Conservation (phyloP, 2,888 invertebrate species). For the Marronus borbonicus region DNA sequence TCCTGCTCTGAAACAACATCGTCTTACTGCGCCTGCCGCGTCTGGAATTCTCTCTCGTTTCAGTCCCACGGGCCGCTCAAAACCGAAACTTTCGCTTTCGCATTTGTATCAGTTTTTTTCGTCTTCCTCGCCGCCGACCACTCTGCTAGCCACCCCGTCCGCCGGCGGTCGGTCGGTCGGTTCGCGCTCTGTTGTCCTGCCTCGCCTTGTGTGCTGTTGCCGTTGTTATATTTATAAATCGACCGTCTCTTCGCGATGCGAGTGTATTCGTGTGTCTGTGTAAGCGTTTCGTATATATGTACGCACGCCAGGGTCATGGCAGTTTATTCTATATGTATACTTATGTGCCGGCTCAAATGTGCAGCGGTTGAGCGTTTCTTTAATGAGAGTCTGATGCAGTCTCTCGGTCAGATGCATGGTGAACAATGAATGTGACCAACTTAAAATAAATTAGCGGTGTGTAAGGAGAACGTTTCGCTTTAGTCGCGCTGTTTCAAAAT, state of each 20-base stretch:
- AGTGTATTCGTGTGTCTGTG: constrained; percentile 38
- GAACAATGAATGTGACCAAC: constrained; percentile 32
- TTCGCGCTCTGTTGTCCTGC: constrained; percentile 11
- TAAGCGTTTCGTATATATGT: constrained; percentile 34
- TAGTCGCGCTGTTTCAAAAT: background rate
- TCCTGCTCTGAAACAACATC: constrained; percentile 14
- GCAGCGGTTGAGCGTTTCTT: constrained; percentile 43
- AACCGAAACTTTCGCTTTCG: constrained; percentile 38
- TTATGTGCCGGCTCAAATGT: constrained; percentile 41
- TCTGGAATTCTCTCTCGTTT: constrained; percentile 28
- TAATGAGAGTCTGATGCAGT: constrained; percentile 41
- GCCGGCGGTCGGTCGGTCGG: constrained; percentile 25
- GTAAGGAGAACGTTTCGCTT: constrained; percentile 23
- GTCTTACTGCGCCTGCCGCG: constrained; percentile 34
- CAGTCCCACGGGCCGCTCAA: constrained; percentile 16
- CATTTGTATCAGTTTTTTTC: constrained; percentile 37
- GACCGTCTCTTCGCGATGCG: constrained; percentile 23
- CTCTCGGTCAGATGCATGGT: constrained; percentile 29
- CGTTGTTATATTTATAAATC: constrained; percentile 39
- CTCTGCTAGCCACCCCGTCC: constrained; percentile 14
- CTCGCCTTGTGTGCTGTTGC: constrained; percentile 38
- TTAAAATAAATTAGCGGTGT: constrained; percentile 38
- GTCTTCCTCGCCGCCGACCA: constrained; percentile 30
- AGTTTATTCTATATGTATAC: constrained; percentile 45
- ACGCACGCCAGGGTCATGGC: constrained; percentile 45